A percentile compares a stretch with the other conserved stretches of the same genome.
Conservation (phyloP, 2,113 vertebrate species). For the Psittacara wagleri region DNA sequence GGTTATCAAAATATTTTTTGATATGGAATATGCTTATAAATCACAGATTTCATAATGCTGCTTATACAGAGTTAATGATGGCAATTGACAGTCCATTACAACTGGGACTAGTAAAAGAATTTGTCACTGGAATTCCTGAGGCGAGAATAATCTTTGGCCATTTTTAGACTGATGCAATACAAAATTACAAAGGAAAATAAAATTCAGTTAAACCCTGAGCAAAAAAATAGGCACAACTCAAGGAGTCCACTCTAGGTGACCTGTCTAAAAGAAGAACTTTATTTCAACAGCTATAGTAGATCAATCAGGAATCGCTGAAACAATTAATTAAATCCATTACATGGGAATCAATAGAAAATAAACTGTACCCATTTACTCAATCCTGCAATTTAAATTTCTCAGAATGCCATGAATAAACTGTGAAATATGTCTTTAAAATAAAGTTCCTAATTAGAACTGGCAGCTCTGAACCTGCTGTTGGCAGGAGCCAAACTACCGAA, state of each 20-base stretch:
- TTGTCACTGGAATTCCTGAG: slow-evolving; percentile 24
- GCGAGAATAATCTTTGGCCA: neutral
- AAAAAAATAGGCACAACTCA: neutral
- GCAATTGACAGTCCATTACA: neutral
- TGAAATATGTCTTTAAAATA: slow-evolving; percentile 67
- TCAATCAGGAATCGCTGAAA: neutral
- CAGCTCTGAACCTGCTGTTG: slow-evolving; percentile 62
- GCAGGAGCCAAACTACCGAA: slow-evolving; percentile 43
- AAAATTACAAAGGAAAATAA: slow-evolving; percentile 18
- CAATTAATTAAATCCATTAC: slow-evolving; percentile 3
- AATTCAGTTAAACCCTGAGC: neutral
- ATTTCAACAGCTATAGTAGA: neutral
- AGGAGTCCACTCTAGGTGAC: neutral
- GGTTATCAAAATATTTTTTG: slow-evolving; percentile 28
- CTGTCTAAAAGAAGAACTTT: neutral
- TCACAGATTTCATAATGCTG: slow-evolving; percentile 28
- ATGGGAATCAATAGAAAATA: slow-evolving; percentile 5
- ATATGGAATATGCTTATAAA: slow-evolving; percentile 2
- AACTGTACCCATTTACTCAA: neutral
- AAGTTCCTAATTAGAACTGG: slow-evolving; percentile 70
- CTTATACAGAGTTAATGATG: neutral
- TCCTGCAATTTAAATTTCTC: slow-evolving; percentile 22
- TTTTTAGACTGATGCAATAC: slow-evolving; percentile 2
- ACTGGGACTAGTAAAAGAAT: slow-evolving; percentile 7
- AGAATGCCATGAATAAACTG: slow-evolving; percentile 43